A percentile compares a stretch with the other conserved stretches of the same genome.
Conservation (phyloP, 2,888 invertebrate species). For the Noctua comes region DNA sequence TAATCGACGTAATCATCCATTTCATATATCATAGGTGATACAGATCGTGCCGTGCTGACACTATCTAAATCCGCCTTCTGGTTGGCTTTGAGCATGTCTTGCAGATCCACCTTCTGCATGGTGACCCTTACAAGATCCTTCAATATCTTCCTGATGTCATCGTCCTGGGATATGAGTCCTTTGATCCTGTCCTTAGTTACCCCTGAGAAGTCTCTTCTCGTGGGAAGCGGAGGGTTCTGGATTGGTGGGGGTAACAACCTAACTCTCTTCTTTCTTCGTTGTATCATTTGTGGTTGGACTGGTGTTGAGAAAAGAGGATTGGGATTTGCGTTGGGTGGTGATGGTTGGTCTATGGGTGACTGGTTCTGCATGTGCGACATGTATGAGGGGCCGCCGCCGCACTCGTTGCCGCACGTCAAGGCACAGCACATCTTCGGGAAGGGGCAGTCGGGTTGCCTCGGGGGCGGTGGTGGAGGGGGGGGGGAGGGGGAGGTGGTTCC, state of each 20-base stretch:
- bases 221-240: slow-evolving; percentile 56
- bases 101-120: slow-evolving; percentile 85
- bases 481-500: neutral
- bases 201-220: slow-evolving; percentile 74
- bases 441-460: slow-evolving; percentile 68
- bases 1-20: slow-evolving; percentile 55
- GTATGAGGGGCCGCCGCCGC: slow-evolving; percentile 57
- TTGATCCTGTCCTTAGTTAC: slow-evolving; percentile 84
- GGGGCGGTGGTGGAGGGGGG: slow-evolving; percentile 10
- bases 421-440: slow-evolving; percentile 84
- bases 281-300: slow-evolving; percentile 57
- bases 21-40: slow-evolving; percentile 6
- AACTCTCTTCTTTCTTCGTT: slow-evolving; percentile 73
- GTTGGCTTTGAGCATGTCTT: slow-evolving; percentile 74
- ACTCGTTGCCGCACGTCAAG: slow-evolving; percentile 82
- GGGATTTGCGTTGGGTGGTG: neutral
- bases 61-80: slow-evolving; percentile 22
- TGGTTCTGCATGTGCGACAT: slow-evolving; percentile 63
- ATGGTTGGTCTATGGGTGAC: slow-evolving; percentile 31
- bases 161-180: slow-evolving; percentile 81
- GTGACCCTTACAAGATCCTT: slow-evolving; percentile 86
- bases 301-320: slow-evolving; percentile 2
- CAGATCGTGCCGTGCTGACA: neutral
- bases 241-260: slow-evolving; percentile 57
- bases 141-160: slow-evolving; percentile 85